Evolutionary conservation across 2,888 invertebrate genomes (phyloP).

Genomic region (Sturmia bella): DNA sequence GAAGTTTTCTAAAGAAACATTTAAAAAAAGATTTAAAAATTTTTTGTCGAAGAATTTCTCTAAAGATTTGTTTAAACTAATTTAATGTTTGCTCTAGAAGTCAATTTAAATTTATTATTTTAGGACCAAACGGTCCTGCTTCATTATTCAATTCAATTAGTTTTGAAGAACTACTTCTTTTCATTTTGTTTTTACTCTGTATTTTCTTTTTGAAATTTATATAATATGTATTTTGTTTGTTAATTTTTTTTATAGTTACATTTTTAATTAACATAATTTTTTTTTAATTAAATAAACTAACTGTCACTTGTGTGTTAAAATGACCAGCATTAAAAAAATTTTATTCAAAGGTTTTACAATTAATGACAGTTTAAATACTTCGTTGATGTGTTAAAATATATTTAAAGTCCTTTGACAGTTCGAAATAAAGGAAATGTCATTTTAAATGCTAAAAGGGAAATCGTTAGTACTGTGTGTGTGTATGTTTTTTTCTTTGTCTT

Average conservation of each 20-base stretch:
- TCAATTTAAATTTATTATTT: too few species aligned
- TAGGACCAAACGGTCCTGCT: too few species aligned
- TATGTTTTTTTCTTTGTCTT: not conserved
- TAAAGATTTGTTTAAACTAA: too few species aligned
- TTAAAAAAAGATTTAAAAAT: too few species aligned
- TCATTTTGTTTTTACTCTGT: too few species aligned
- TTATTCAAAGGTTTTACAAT: conserved; percentile 53
- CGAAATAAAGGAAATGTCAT: conserved; percentile 38
- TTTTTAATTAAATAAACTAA: conserved; percentile 65
- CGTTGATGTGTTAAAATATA: conserved; percentile 7
- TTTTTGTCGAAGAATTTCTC: too few species aligned
- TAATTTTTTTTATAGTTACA: conserved; percentile 34
- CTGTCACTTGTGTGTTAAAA: conserved; percentile 41
- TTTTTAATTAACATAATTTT: conserved; percentile 19
- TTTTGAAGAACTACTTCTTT: too few species aligned
- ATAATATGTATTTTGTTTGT: conserved; percentile 3
- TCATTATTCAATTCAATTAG: too few species aligned
- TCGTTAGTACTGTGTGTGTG: conserved; percentile 14
- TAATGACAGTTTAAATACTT: conserved; percentile 50
- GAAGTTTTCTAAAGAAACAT: too few species aligned
- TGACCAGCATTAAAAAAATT: conserved; percentile 51
- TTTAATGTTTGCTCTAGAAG: too few species aligned
- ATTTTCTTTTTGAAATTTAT: not conserved
- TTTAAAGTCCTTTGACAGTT: conserved; percentile 58
- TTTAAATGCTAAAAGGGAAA: conserved; percentile 35